These are phyloP conservation scores for Onychostoma macrolepis DNA, from an alignment of 2,113 vertebrate species.

Conservation along the genomic window DNA sequence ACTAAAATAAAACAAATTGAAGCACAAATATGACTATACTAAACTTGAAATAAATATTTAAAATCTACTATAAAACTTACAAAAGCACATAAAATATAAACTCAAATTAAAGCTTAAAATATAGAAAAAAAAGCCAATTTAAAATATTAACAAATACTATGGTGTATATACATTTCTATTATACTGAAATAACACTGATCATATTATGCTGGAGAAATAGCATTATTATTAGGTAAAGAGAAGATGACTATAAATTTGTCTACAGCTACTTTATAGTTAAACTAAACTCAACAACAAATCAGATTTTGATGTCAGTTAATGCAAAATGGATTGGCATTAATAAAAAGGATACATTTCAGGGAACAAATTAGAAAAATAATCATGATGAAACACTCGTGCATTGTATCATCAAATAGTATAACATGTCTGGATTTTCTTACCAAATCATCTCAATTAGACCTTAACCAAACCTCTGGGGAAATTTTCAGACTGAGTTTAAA, in stretches of 20 bases:
- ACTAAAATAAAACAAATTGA: not conserved
- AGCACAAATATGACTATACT: too few species aligned
- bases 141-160: too few species aligned
- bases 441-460: not conserved
- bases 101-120: too few species aligned
- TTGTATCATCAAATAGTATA: not conserved
- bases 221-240: not conserved
- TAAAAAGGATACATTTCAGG: not conserved
- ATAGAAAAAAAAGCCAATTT: too few species aligned
- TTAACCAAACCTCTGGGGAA: not conserved
- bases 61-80: too few species aligned
- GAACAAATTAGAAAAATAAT: not conserved
- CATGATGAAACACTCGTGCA: not conserved
- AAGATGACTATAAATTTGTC: not conserved
- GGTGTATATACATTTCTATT: too few species aligned
- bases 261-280: not conserved
- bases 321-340: not conserved
- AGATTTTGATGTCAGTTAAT: not conserved
- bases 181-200: not conserved
- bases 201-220: not conserved
- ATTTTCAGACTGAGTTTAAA: slow-evolving; percentile 9
- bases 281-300: not conserved
- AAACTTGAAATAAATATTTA: too few species aligned
- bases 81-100: not conserved
- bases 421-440: not conserved